Percentiles rank a stretch among this genome's conserved stretches.
Conservation (phyloP, 2,113 vertebrate genomes). For the Grallaria varia region DNA sequence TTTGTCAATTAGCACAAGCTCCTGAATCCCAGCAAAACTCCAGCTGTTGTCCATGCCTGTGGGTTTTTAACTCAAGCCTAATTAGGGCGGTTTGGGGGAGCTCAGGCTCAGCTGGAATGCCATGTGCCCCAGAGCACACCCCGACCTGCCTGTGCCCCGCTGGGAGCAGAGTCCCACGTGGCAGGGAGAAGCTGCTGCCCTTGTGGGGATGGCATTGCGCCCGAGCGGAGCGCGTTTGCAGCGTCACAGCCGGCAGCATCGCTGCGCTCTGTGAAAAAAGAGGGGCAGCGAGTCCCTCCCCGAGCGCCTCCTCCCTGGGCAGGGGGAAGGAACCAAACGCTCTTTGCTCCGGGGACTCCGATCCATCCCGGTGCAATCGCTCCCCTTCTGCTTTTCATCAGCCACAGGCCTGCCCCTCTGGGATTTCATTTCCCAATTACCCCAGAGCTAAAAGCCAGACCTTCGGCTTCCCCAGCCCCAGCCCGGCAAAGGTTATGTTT, state of each 20-base stretch:
- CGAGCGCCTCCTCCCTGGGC: background rate
- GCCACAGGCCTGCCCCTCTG: background rate
- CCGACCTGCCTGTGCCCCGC: background rate
- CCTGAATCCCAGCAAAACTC: background rate
- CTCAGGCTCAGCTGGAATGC: background rate
- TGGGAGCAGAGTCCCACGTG: background rate
- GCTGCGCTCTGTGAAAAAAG: background rate
- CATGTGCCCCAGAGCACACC: background rate
- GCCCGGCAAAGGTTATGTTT: conserved; percentile 29
- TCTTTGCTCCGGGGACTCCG: background rate
- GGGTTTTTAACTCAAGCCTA: background rate
- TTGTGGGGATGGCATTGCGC: background rate
- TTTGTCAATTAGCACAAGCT: background rate
- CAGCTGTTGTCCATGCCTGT: background rate
- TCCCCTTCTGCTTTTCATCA: background rate
- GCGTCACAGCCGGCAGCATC: background rate
- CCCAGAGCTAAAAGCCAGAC: background rate
- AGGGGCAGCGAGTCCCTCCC: background rate
- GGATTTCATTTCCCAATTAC: background rate
- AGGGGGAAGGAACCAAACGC: background rate
- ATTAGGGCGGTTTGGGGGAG: background rate
- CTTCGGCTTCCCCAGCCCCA: background rate
- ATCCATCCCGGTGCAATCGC: background rate
- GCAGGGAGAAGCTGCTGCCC: background rate
- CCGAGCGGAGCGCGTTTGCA: accelerated